phyloP scores from a whole-genome alignment of 2,113 vertebrate genomes.

The Ranitomeya imitator region DNA sequence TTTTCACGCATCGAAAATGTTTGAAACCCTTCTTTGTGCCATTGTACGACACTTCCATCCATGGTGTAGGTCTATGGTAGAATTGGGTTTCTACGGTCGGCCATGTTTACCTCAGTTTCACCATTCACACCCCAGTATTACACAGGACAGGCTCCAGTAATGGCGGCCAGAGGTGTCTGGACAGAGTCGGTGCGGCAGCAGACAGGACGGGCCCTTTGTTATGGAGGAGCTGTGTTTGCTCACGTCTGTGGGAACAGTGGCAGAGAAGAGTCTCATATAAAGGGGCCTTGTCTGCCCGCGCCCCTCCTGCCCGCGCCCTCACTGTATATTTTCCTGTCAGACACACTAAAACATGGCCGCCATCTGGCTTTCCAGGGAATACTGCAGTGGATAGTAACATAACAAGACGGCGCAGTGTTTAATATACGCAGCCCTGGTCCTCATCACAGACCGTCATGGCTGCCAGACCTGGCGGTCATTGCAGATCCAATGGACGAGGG shows the following conservation, averaged over 20 bases:
- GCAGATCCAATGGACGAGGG: neutral
- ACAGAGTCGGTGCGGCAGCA: conserved; percentile 7
- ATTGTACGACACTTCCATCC: neutral
- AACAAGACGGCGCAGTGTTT: conserved; percentile 27
- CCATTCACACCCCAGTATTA: neutral
- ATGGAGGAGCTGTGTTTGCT: conserved; percentile 44
- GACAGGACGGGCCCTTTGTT: conserved; percentile 54
- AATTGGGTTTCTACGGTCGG: neutral
- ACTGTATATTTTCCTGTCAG: conserved; percentile 52
- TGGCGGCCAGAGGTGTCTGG: conserved; percentile 17
- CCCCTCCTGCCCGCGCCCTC: neutral
- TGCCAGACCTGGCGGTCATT: neutral
- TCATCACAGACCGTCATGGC: neutral
- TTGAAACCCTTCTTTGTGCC: neutral
- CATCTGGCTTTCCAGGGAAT: conserved; percentile 22
- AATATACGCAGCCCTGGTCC: conserved; percentile 3
- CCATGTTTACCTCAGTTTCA: neutral
- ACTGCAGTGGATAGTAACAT: neutral
- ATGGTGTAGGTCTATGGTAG: neutral
- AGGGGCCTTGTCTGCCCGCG: conserved; percentile 15
- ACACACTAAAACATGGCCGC: conserved; percentile 46
- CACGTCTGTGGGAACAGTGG: conserved; percentile 43
- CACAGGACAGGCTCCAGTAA: neutral
- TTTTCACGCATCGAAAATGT: neutral
- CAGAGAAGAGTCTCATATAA: conserved; percentile 41